A percentile compares a stretch with the other conserved stretches of the same genome.
Evolutionary conservation across 2,113 vertebrate species (phyloP).

Genomic region (Pteruthius melanotis): DNA sequence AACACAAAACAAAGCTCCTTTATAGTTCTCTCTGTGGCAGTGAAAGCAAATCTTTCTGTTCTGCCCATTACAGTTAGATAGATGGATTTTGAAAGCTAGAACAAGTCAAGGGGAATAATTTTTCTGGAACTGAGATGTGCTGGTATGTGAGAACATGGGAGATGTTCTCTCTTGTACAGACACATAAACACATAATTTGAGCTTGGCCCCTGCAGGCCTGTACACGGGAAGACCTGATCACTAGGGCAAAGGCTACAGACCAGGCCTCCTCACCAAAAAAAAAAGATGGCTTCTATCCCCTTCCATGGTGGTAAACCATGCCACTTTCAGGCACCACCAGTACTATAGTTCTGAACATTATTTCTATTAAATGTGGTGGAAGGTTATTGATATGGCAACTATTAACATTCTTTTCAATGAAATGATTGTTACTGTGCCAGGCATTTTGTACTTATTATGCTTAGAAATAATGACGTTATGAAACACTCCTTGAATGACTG

Average conservation of each 20-base stretch:
- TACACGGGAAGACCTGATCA: background rate
- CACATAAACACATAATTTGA: background rate
- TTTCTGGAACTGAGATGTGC: background rate
- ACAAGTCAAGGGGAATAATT: background rate
- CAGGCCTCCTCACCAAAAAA: accelerated
- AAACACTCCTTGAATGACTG: background rate
- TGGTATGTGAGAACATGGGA: too few species aligned
- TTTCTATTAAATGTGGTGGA: background rate
- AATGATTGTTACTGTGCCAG: background rate
- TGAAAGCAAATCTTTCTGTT: background rate
- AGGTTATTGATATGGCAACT: background rate
- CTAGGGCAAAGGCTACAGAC: background rate
- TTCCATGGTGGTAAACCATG: background rate
- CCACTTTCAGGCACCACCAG: background rate
- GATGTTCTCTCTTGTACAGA: background rate
- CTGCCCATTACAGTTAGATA: background rate
- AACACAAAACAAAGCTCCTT: background rate
- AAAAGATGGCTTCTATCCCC: background rate
- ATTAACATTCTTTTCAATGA: background rate
- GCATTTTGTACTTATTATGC: background rate
- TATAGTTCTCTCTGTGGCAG: background rate
- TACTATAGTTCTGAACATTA: background rate
- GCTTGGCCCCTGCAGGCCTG: background rate
- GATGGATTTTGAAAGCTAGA: background rate
- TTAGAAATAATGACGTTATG: background rate